Base-by-base conservation (phyloP, 2,888 invertebrate genomes). In the Sarcophaga variegata region DNA sequence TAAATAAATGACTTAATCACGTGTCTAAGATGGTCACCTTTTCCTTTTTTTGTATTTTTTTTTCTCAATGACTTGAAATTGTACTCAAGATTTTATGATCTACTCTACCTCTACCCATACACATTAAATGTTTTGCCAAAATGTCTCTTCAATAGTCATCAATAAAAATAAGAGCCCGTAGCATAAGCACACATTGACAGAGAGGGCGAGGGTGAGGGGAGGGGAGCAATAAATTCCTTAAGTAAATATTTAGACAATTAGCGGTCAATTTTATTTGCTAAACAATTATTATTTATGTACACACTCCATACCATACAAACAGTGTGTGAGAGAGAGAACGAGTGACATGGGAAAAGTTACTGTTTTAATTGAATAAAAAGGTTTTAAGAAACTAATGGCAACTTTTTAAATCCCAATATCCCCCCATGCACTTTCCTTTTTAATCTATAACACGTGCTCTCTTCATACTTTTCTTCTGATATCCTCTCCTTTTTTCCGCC, bases 191-290 rank as follows among this genome's bases (percentile, higher is more conserved):
- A 37, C 8, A 37, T 4, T 2, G 37, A 1, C 2, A 37, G 8
- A 37, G 37, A 37, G 8, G 2, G 37, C 3, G 8, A 27, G 12
- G 25, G 12, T 2, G 2, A 27, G 12, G 17, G 37, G 10, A 3
- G 12, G 17, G 49, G 2, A 49, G 49, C 54, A 12, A 45, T 20
- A 47, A 67, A 45, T 67, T 67, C 37, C 20, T 45, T 17, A 72
- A 84, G 84, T 84, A 87, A 87, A 87, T 87, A 87, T 87, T 82
- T 84, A 47, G 81, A 82, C 87, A 87, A 87, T 87, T 87, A 87
- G 87, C 81, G 87, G 87, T 87, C 84, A 84, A 82, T 79, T 87
- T 76, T 69, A 76, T 87, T 87, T 84, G 84, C 81, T 82, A 81
- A 84, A 79, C 20, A 84, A 87, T 84, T 84, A 82, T 82, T 27